Conservation (phyloP, 2,113 vertebrate species). For the Nycticebus coucang region DNA sequence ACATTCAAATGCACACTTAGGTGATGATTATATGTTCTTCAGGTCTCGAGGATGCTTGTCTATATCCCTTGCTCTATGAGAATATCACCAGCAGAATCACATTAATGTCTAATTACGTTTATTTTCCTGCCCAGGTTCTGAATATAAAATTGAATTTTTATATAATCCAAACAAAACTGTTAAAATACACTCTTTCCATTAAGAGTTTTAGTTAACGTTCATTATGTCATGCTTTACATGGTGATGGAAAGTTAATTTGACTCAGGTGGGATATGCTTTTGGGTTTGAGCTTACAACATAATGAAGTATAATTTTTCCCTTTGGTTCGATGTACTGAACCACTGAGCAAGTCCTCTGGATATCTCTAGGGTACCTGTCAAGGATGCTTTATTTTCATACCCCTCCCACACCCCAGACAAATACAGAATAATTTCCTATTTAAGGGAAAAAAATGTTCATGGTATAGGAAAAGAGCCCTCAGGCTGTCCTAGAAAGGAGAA, state of each 20-base stretch:
- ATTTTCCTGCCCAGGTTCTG: not conserved
- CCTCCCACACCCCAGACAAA: no score
- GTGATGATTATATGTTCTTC: not conserved
- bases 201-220: not conserved
- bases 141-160: conserved; percentile 33
- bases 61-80: not conserved
- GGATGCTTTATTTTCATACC: not conserved
- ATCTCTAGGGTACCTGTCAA: not conserved
- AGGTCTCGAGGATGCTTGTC: not conserved
- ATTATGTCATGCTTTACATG: not conserved
- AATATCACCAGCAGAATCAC: not conserved
- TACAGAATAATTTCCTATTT: not conserved
- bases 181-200: not conserved
- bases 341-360: no score
- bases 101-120: conserved; percentile 31
- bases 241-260: not conserved
- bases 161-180: not conserved
- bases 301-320: not conserved
- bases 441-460: not conserved
- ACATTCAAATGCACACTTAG: not conserved
- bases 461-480: not conserved
- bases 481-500: not conserved
- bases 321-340: not conserved
- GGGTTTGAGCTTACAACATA: not conserved
- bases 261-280: not conserved